These are phyloP conservation scores for Anoplolepis gracilipes DNA, from an alignment of 1,140 invertebrate species.

Conservation along the genomic window DNA sequence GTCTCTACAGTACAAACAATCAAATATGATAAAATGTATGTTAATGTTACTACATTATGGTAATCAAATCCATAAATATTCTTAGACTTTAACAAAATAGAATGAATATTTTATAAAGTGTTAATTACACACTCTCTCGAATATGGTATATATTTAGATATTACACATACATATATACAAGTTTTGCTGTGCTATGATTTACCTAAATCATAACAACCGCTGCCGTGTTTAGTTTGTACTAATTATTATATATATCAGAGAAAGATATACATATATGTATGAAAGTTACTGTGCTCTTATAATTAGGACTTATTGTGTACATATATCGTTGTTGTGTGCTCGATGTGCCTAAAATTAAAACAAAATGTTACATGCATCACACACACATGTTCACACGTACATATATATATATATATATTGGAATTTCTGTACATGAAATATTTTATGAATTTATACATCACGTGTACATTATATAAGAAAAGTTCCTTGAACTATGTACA, in stretches of 20 bases:
- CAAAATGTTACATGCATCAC: constrained; percentile 62
- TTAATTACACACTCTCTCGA: constrained; percentile 29
- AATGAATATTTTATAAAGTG: constrained; percentile 51
- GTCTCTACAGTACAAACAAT: constrained; percentile 37
- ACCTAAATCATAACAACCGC: constrained; percentile 22
- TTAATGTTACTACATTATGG: constrained; percentile 46
- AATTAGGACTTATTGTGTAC: constrained; percentile 67
- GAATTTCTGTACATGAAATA: constrained; percentile 58
- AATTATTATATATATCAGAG: constrained; percentile 26
- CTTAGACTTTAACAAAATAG: constrained; percentile 37
- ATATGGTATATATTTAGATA: constrained; percentile 35
- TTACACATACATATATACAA: constrained; percentile 26
- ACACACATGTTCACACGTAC: constrained; percentile 1
- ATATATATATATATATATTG: constrained; percentile 50
- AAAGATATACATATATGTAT: constrained; percentile 25
- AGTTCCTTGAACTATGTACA: constrained; percentile 60
- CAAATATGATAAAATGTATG: constrained; percentile 42
- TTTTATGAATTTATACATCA: constrained; percentile 65
- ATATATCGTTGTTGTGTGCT: constrained; percentile 75
- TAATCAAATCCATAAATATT: constrained; percentile 50
- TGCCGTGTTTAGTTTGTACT: constrained; percentile 48
- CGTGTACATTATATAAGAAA: constrained; percentile 62
- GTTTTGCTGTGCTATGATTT: constrained; percentile 23
- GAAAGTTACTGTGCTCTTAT: constrained; percentile 57
- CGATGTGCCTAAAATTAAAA: constrained; percentile 78